A percentile compares a stretch with the other conserved stretches of the same genome.
phyloP scores from a whole-genome alignment of 2,113 vertebrate genomes.

The Uropsilus gracilis region DNA sequence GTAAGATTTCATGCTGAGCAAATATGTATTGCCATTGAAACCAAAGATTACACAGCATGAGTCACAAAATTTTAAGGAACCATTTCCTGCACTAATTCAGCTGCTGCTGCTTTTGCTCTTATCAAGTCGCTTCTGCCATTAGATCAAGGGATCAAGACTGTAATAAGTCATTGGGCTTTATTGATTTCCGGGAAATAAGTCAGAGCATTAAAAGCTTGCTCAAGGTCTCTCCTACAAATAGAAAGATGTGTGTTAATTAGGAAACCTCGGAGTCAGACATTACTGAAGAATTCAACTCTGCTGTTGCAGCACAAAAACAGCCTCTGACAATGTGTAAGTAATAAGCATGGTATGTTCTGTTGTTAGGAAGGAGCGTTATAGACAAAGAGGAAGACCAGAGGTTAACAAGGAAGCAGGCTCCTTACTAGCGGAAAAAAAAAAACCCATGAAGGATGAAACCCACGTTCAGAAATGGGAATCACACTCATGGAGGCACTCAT shows the following conservation, averaged over 20 bases:
- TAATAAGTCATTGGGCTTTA: background rate
- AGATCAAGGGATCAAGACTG: background rate
- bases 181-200: background rate
- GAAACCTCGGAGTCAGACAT: background rate
- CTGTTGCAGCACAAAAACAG: background rate
- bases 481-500: too few relatives aligned
- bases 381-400: too few relatives aligned
- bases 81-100: background rate
- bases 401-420: too few relatives aligned
- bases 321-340: background rate
- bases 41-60: background rate
- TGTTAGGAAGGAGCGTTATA: too few relatives aligned
- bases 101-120: background rate
- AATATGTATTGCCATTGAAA: background rate
- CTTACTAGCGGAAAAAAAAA: too few relatives aligned
- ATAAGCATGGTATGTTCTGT: background rate
- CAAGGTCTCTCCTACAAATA: background rate
- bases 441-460: too few relatives aligned
- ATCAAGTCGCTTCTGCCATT: background rate
- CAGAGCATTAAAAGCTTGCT: background rate
- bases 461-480: too few relatives aligned
- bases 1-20: background rate
- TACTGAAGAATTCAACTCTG: background rate
- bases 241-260: background rate
- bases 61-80: background rate